Base-by-base conservation (phyloP, 2,113 vertebrate species). In the Aviceda subcristata region DNA sequence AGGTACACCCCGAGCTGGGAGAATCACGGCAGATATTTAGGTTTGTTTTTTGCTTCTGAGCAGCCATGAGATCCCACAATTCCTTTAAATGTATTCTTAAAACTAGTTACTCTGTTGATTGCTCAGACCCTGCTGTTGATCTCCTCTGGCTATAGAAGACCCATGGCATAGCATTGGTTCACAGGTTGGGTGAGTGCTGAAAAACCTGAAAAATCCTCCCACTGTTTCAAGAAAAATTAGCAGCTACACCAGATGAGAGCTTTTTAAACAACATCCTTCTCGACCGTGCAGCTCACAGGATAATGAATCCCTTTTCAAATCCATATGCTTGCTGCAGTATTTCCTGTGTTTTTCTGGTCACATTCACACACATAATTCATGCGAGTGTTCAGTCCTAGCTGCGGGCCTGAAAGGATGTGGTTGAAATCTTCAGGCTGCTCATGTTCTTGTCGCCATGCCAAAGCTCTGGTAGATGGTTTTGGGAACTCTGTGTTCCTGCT, bases 371-470 rank as follows among this genome's bases (percentile, higher is more conserved):
- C 90, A 90, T 95, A 97, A 91, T 81, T 96, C 90, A 92, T 89
- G 75, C 0, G 2, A 95, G 64, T 5, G 4, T 62, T 92, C 77
- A 73, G 77, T 53, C 32, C 73, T 76, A 92, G 84, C 66, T 89
- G 88, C 2, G 19, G 67, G 95, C 80, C 89, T 91, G 81, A 92
- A 85, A 96, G 95, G 95, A 94, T 97, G 96, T 96, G 97, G 97
- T 95, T 96, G 96, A 94, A 92, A 92, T 85, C 69, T 92, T 97
- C 77, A 85, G 91, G 53, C 97, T 96, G 79, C 51, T 94, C 12
- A 4, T 96, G 86, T 96, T 86, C 95, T 95, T 97, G 96, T 97
- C 88, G 78, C 69, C 32, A 60, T 95, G 97, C 97, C 97, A 97
- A 94, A 95, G 66, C 73, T 95, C 87, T 95, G 95, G 96, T 72